Conservation (phyloP, 2,797 vertebrate species). For the Sebastes steindachneri region DNA sequence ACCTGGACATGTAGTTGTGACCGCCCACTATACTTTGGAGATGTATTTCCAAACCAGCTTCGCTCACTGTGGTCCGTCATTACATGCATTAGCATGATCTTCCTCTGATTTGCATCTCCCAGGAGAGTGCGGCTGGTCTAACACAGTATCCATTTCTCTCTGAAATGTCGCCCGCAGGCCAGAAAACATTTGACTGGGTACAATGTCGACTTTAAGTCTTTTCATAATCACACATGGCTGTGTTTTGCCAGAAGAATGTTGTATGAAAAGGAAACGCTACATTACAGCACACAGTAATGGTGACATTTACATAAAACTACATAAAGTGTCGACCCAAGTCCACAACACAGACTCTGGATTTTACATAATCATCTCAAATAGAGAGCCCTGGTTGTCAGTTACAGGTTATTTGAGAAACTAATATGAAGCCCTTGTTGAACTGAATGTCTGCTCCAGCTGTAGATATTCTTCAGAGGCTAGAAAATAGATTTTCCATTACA, state of each 20-base stretch:
- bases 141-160: slow-evolving; percentile 74
- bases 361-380: slow-evolving; percentile 20
- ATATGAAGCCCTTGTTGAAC: not conserved
- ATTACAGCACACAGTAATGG: slow-evolving; percentile 58
- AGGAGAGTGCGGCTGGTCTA: slow-evolving; percentile 52
- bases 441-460: not conserved
- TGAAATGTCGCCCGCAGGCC: slow-evolving; percentile 67
- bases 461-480: not conserved
- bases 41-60: slow-evolving; percentile 41
- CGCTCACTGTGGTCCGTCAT: slow-evolving; percentile 68
- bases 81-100: slow-evolving; percentile 79
- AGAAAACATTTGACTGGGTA: slow-evolving; percentile 67
- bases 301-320: slow-evolving; percentile 65
- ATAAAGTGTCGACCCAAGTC: slow-evolving; percentile 42
- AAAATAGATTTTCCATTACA: not conserved
- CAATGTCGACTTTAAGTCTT: slow-evolving; percentile 41
- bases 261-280: slow-evolving; percentile 51
- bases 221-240: slow-evolving; percentile 69
- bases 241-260: slow-evolving; percentile 55
- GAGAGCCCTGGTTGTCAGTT: slow-evolving; percentile 5
- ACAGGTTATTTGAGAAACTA: not conserved
- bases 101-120: slow-evolving; percentile 74
- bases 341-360: slow-evolving; percentile 10
- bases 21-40: not conserved
- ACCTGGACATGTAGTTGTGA: slow-evolving; percentile 3